A percentile compares a stretch with the other conserved stretches of the same genome.
These are phyloP conservation scores for Notolepis coatsorum DNA, from an alignment of 2,797 vertebrate genomes.

Conservation along the genomic window DNA sequence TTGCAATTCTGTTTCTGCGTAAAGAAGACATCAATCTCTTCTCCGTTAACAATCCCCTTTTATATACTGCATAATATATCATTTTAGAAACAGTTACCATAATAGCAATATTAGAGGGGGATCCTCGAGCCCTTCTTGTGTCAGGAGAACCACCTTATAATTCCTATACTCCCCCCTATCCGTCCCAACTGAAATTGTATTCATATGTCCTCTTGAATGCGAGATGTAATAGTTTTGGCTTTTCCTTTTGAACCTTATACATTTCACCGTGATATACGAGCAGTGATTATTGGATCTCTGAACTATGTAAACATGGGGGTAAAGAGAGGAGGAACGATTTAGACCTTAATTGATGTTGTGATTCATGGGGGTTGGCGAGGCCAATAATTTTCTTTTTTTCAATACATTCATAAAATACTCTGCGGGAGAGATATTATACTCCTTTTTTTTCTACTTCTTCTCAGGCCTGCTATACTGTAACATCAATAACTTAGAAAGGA, in stretches of 20 bases:
- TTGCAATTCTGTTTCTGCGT: too few relatives aligned
- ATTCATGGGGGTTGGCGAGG: slow-evolving; percentile 90
- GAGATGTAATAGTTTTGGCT: slow-evolving; percentile 5
- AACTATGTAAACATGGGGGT: slow-evolving; percentile 91
- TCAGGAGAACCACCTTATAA: background rate
- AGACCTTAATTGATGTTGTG: slow-evolving; percentile 91
- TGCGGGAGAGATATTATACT: slow-evolving; percentile 37
- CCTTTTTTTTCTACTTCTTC: background rate
- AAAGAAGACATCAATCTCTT: too few relatives aligned
- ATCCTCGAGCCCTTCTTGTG: background rate
- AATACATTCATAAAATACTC: slow-evolving; percentile 81
- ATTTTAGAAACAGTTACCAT: background rate
- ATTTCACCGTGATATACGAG: slow-evolving; percentile 90
- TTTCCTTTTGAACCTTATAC: slow-evolving; percentile 86
- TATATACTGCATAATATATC: too few relatives aligned
- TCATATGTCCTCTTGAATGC: slow-evolving; percentile 8
- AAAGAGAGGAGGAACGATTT: slow-evolving; percentile 91
- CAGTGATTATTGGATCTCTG: slow-evolving; percentile 91
- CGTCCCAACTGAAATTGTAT: slow-evolving; percentile 5
- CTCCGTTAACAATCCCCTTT: too few relatives aligned
- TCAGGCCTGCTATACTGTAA: background rate
- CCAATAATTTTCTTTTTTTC: slow-evolving; percentile 84
- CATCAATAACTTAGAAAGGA: background rate
- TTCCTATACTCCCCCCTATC: background rate
- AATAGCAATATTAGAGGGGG: background rate